A percentile compares a stretch with the other conserved stretches of the same genome.
Evolutionary conservation across 2,888 invertebrate species (phyloP).

Genomic region (Acanthopleura granulata): DNA sequence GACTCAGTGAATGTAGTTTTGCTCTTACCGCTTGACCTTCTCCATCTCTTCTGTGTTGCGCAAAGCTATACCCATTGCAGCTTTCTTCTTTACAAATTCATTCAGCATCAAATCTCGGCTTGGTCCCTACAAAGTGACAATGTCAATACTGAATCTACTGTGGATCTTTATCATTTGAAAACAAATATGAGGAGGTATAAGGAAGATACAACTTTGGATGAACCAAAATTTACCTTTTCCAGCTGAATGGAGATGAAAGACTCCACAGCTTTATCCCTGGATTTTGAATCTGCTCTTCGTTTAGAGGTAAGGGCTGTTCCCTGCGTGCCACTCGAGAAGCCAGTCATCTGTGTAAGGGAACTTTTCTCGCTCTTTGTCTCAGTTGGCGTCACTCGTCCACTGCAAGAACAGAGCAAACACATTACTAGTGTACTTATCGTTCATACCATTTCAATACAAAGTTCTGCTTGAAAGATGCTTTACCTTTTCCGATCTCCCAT

Average conservation of each 20-base stretch:
- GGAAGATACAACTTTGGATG: no score
- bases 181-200: no score
- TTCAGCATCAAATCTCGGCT: slow-evolving; percentile 66
- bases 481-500: slow-evolving; percentile 44
- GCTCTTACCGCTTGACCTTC: slow-evolving; percentile 61
- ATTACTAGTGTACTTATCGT: no score
- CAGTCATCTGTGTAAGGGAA: slow-evolving; percentile 59
- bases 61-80: slow-evolving; percentile 54
- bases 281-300: slow-evolving; percentile 35
- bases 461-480: no score
- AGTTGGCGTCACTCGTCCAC: slow-evolving; percentile 60
- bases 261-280: slow-evolving; percentile 50
- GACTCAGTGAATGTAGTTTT: no score
- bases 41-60: slow-evolving; percentile 64
- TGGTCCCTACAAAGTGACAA: slow-evolving; percentile 49
- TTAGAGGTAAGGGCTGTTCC: slow-evolving; percentile 46
- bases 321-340: slow-evolving; percentile 52
- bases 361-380: slow-evolving; percentile 66
- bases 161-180: no score
- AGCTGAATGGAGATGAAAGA: slow-evolving; percentile 68
- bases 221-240: slow-evolving; percentile 62
- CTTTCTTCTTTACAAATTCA: slow-evolving; percentile 62
- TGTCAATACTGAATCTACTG: neutral
- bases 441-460: no score
- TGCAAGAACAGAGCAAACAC: slow-evolving; percentile 27